Evolutionary conservation across 2,888 invertebrate genomes (phyloP), one percentile per base, ranked within the genome.

Genomic region (Acleris emargana): DNA sequence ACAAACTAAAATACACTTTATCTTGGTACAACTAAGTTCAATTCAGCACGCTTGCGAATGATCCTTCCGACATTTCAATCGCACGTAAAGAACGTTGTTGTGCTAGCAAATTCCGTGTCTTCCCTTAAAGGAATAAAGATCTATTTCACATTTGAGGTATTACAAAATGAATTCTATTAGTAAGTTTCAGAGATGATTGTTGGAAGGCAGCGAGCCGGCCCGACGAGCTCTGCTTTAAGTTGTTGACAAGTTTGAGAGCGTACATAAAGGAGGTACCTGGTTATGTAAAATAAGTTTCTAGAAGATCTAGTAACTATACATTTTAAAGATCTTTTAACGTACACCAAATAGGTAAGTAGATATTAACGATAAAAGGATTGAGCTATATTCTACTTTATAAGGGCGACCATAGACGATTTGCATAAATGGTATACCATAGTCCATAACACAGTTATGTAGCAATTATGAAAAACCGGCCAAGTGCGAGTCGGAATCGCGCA

Each of bases 71-170:
- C 71, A 17, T 38, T 80, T 78, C 60, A 60, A 32, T 47, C 43
- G 38, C 47, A 32, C 47, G 61, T 50, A 47, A 66, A 72, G 71
- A 71, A 69, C 73, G 72, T 88, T 89, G 88, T 90, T 91, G 87
- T 90, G 87, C 86, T 84, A 87, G 90, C 85, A 88, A 90, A 90
- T 88, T 91, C 85, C 86, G 87, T 82, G 83, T 81, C 78, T 86
- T 83, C 83, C 82, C 86, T 88, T 89, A 90, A 89, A 89, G 89
- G 88, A 89, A 90, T 90, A 91, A 89, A 89, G 91, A 90, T 91
- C 86, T 89, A 89, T 91, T 91, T 89, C 90, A 89, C 74, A 71
- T 77, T 70, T 57, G 82, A 80, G 87, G 81, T 86, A 81, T 85
- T 76, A 84, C 84, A 91, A 89, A 91, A 88, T 89, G 88, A 84